Percentiles rank a stretch among this genome's conserved stretches.
Conservation (phyloP, 2,888 invertebrate genomes). For the Chrysomela aeneicollis region DNA sequence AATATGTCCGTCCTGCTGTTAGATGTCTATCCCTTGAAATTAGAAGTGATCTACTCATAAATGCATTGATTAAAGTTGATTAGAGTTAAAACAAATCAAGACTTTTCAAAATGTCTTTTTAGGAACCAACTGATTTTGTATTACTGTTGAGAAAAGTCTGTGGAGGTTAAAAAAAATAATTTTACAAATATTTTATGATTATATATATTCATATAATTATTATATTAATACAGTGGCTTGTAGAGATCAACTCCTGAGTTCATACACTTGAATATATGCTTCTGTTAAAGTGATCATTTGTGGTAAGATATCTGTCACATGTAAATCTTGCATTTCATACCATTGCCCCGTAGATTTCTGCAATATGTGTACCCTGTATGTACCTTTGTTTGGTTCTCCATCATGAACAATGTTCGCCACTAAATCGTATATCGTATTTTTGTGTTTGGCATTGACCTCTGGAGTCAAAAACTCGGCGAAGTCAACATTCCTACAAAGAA, state of each 20-base stretch:
- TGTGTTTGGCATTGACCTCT: constrained; percentile 79
- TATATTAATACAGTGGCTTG: too few species aligned
- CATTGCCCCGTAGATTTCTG: constrained; percentile 87
- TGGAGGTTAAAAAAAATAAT: too few species aligned
- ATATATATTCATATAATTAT: too few species aligned
- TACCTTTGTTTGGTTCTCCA: constrained; percentile 94
- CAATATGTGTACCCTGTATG: constrained; percentile 91
- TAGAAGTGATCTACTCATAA: too few species aligned
- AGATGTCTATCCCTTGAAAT: too few species aligned
- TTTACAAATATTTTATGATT: too few species aligned
- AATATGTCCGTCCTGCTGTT: too few species aligned
- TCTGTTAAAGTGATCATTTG: constrained; percentile 99
- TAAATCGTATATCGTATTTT: constrained; percentile 91
- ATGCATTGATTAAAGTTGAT: too few species aligned
- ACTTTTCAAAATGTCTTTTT: too few species aligned
- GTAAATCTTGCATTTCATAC: constrained; percentile 93
- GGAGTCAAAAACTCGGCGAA: constrained; percentile 93
- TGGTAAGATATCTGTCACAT: constrained; percentile 96
- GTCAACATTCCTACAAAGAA: constrained; percentile 85
- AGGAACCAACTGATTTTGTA: too few species aligned
- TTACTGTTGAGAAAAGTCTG: too few species aligned
- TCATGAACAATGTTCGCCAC: constrained; percentile 99
- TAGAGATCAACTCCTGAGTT: constrained; percentile 55
- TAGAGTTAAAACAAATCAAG: too few species aligned
- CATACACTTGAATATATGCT: constrained; percentile 94